Percentiles rank a stretch among this genome's conserved stretches.
phyloP scores from a whole-genome alignment of 2,888 invertebrate species.

The Drosophila buzzatii region DNA sequence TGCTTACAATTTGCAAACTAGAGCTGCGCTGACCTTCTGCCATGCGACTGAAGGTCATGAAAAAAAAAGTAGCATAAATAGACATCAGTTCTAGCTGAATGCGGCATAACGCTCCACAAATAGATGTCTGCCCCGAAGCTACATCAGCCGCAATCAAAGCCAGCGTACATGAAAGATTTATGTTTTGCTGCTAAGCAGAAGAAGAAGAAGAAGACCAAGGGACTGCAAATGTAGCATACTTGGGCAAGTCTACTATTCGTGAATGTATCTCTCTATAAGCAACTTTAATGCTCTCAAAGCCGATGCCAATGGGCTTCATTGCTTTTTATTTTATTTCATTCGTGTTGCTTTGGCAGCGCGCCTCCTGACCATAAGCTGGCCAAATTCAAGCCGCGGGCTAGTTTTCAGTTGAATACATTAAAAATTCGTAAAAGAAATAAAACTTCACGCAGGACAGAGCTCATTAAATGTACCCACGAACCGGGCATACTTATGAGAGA shows the following conservation, averaged over 20 bases:
- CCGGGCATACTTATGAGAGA: slow-evolving; percentile 35
- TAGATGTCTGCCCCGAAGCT: slow-evolving; percentile 17
- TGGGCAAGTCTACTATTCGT: slow-evolving; percentile 21
- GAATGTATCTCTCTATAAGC: slow-evolving; percentile 34
- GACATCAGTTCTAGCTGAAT: slow-evolving; percentile 19
- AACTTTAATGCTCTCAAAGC: slow-evolving; percentile 60
- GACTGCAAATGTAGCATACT: slow-evolving; percentile 17
- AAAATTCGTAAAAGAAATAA: slow-evolving; percentile 58
- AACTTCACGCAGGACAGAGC: slow-evolving; percentile 29
- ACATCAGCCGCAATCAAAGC: slow-evolving; percentile 44
- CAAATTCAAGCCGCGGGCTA: slow-evolving; percentile 61
- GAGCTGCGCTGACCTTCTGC: neutral
- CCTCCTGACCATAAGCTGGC: slow-evolving; percentile 55
- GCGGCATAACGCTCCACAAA: slow-evolving; percentile 3
- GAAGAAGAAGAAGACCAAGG: slow-evolving; percentile 15
- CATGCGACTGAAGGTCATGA: slow-evolving; percentile 3
- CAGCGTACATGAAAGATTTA: slow-evolving; percentile 42
- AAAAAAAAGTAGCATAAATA: slow-evolving; percentile 20
- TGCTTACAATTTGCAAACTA: neutral
- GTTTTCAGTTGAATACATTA: slow-evolving; percentile 68
- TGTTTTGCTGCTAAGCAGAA: slow-evolving; percentile 16
- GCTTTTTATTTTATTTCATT: slow-evolving; percentile 1
- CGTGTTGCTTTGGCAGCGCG: slow-evolving; percentile 11
- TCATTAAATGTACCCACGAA: slow-evolving; percentile 59
- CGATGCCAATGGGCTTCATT: slow-evolving; percentile 38